phyloP scores from a whole-genome alignment of 2,888 invertebrate genomes.

The Crocallis elinguaria region DNA sequence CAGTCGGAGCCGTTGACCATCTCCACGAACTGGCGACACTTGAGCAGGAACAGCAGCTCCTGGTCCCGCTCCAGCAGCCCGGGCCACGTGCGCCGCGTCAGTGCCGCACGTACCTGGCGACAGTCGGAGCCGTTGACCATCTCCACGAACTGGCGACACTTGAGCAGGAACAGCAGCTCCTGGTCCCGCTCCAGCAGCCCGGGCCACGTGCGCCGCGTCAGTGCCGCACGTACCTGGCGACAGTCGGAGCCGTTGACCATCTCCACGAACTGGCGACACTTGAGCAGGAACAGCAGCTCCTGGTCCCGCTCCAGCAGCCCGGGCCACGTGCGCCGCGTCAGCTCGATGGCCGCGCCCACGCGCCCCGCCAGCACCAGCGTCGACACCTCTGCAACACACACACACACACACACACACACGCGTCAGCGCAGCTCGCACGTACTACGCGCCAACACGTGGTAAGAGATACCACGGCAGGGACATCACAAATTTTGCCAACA shows the following conservation, averaged over 20 bases:
- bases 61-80: slow-evolving; percentile 48
- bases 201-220: slow-evolving; percentile 95
- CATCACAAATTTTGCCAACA: no score
- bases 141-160: slow-evolving; percentile 99
- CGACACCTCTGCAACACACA: slow-evolving; percentile 90
- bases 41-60: slow-evolving; percentile 94
- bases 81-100: slow-evolving; percentile 96
- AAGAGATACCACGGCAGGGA: no score
- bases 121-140: slow-evolving; percentile 96
- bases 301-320: slow-evolving; percentile 96
- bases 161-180: slow-evolving; percentile 94
- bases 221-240: slow-evolving; percentile 43
- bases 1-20: slow-evolving; percentile 96
- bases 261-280: slow-evolving; percentile 99
- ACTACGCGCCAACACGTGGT: no score
- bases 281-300: slow-evolving; percentile 97
- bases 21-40: slow-evolving; percentile 99
- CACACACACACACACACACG: background rate
- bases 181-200: slow-evolving; percentile 48
- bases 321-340: slow-evolving; percentile 95
- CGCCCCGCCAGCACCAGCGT: slow-evolving; percentile 96
- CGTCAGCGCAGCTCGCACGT: no score
- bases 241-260: slow-evolving; percentile 96
- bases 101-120: slow-evolving; percentile 5
- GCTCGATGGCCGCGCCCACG: slow-evolving; percentile 97